A percentile compares a stretch with the other conserved stretches of the same genome.
Evolutionary conservation across 2,797 vertebrate species (phyloP).

Genomic region (Valencia hispanica): DNA sequence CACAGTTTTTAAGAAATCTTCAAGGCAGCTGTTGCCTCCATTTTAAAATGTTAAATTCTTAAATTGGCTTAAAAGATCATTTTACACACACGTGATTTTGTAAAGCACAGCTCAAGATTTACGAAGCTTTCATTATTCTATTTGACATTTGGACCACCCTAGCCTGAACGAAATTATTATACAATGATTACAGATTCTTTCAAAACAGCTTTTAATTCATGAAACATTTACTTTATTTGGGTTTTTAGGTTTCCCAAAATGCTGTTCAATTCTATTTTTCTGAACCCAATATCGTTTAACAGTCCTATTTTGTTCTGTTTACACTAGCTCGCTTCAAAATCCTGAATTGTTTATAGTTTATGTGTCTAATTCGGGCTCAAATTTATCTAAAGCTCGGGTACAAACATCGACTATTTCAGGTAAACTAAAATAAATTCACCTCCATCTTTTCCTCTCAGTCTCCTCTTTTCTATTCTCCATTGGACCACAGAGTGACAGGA

Average conservation of each 20-base stretch:
- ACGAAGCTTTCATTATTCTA: background rate
- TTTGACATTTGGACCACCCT: background rate
- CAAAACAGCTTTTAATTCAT: no score
- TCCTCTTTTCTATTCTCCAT: slow-evolving; percentile 31
- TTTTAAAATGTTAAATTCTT: background rate
- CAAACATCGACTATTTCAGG: background rate
- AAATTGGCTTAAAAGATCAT: background rate
- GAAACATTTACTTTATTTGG: background rate
- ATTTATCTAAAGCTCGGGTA: background rate
- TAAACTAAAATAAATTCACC: slow-evolving; percentile 2
- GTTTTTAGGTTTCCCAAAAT: background rate
- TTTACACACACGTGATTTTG: background rate
- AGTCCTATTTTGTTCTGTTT: background rate
- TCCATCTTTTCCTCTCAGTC: slow-evolving; percentile 1
- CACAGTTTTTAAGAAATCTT: background rate
- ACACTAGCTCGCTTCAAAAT: background rate
- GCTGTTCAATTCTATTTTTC: background rate
- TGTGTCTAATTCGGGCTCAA: background rate
- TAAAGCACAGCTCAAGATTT: background rate
- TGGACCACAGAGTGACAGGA: slow-evolving; percentile 19
- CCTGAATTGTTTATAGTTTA: background rate
- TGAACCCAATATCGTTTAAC: background rate
- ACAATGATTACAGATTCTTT: no score
- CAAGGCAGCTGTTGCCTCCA: background rate
- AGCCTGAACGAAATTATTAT: no score